Conservation (phyloP, 2,113 vertebrate species). For the Indicator indicator region DNA sequence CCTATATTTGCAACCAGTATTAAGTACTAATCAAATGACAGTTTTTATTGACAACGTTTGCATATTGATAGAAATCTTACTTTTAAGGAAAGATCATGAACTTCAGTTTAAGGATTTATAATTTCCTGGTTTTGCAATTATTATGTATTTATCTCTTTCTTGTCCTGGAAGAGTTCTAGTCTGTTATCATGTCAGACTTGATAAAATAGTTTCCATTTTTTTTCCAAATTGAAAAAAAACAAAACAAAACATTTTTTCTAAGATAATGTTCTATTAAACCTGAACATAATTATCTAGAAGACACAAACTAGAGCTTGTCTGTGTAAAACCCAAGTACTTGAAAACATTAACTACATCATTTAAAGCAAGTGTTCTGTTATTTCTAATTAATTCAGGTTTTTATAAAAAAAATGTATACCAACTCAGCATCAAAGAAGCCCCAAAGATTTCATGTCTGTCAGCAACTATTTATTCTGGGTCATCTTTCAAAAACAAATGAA, state of each 20-base stretch:
- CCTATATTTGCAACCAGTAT: neutral
- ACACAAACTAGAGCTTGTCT: neutral
- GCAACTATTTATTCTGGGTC: neutral
- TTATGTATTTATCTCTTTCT: neutral
- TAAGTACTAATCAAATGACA: neutral
- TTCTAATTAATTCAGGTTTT: neutral
- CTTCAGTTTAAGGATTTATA: neutral
- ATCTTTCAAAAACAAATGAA: neutral
- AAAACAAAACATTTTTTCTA: neutral
- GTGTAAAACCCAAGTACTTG: neutral
- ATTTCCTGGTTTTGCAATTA: neutral
- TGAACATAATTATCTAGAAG: neutral
- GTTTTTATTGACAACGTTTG: neutral
- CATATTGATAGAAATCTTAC: neutral
- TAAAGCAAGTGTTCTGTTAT: neutral
- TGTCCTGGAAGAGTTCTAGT: neutral
- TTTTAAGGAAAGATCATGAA: neutral
- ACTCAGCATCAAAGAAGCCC: neutral
- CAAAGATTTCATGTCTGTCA: neutral
- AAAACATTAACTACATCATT: neutral
- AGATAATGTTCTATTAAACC: neutral
- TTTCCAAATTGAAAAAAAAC: neutral
- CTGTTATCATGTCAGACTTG: neutral
- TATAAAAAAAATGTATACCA: neutral
- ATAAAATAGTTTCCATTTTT: neutral